These are phyloP conservation scores for Myoxocephalus aenaeus DNA, from an alignment of 2,797 vertebrate genomes.

Conservation along the genomic window DNA sequence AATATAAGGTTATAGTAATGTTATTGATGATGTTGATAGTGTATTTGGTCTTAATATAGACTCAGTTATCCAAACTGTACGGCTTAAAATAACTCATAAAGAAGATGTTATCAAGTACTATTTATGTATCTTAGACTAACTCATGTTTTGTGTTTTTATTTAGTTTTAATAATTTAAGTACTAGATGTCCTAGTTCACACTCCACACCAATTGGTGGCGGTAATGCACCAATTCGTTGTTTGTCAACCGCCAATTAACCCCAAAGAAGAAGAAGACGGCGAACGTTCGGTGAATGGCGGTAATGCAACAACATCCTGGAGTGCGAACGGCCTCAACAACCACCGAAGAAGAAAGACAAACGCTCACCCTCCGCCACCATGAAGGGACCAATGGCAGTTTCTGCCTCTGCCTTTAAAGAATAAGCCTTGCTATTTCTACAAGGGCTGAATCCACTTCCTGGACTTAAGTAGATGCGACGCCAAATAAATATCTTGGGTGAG, in stretches of 20 bases:
- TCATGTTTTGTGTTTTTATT: background rate
- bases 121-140: background rate
- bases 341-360: constrained; percentile 49
- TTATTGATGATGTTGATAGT: too few relatives aligned
- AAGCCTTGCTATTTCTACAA: constrained; percentile 64
- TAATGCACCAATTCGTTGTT: background rate
- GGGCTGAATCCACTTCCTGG: constrained; percentile 58
- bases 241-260: background rate
- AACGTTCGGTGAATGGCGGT: constrained; percentile 6
- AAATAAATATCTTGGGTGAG: constrained; percentile 82
- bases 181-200: background rate
- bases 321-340: background rate
- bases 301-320: background rate
- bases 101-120: too few relatives aligned
- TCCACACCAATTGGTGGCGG: background rate
- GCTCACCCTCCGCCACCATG: constrained; percentile 75
- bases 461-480: constrained; percentile 82
- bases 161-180: background rate
- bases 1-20: too few relatives aligned
- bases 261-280: background rate
- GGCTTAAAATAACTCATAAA: too few relatives aligned
- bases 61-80: too few relatives aligned
- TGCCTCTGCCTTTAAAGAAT: constrained; percentile 71
- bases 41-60: too few relatives aligned
- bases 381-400: constrained; percentile 73